Percentiles rank a stretch among this genome's conserved stretches.
These are phyloP conservation scores for Drosophila athabasca DNA, from an alignment of 1,140 invertebrate species.

Conservation along the genomic window DNA sequence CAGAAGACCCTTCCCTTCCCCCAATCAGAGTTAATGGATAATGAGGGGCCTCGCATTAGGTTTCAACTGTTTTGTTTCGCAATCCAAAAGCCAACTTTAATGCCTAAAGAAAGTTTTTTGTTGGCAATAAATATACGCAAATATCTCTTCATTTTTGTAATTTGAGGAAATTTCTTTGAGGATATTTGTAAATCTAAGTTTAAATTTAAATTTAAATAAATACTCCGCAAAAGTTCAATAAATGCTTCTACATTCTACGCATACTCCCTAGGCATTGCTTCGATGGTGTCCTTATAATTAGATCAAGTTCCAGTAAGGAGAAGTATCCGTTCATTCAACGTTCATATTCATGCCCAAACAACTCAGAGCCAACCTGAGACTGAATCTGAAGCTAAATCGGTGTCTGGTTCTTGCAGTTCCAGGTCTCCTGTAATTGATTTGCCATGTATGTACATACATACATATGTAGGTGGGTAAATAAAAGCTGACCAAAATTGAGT, in stretches of 20 bases:
- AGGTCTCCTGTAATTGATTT: constrained; percentile 67
- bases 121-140: constrained; percentile 4
- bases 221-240: too few relatives aligned
- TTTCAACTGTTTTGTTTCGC: constrained; percentile 11
- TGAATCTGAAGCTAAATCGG: not conserved
- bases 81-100: too few relatives aligned
- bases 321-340: too few relatives aligned
- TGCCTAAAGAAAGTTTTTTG: not conserved
- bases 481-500: constrained; percentile 56
- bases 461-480: constrained; percentile 48
- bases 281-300: too few relatives aligned
- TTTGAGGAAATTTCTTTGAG: too few relatives aligned
- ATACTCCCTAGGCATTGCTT: too few relatives aligned
- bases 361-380: constrained; percentile 15
- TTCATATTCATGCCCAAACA: constrained; percentile 8
- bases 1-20: not conserved
- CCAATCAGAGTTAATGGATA: not conserved
- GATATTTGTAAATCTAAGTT: too few relatives aligned
- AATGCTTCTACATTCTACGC: too few relatives aligned
- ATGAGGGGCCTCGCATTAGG: constrained; percentile 7
- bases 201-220: too few relatives aligned
- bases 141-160: constrained; percentile 1
- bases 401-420: constrained; percentile 9
- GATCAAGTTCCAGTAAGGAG: too few relatives aligned
- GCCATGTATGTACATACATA: constrained; percentile 41